Evolutionary conservation across 1,140 invertebrate genomes (phyloP), one percentile per base, ranked within the genome.

Genomic region (Leptestheria dahalacensis): DNA sequence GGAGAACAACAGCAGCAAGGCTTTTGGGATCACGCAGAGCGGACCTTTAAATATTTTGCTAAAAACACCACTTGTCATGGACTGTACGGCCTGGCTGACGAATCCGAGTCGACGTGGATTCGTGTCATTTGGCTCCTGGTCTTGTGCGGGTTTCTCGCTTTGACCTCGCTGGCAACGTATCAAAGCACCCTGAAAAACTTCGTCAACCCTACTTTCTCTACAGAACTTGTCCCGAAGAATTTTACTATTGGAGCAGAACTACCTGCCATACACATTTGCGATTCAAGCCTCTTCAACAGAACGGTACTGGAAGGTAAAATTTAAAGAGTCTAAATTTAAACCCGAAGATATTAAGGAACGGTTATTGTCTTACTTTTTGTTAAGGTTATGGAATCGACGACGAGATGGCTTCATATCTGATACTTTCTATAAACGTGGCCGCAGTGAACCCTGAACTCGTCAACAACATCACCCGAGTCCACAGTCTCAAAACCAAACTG

Each of bases 11-110:
- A n/a, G n/a, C n/a, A n/a, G n/a, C n/a, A n/a, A n/a, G n/a, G n/a
- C n/a, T 41, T 41, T 15, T 41, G 33, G 33, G 15, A 15, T 9
- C 33, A 41, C 15, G 33, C 15, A 6, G 15, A 41, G 15, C 6
- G 15, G 15, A 41, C 6, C 15, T 41, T 41, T 15, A 15, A 9
- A 9, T 6, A 41, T 41, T 41, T 41, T 41, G 33, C 33, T 6
- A 41, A 41, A 41, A 41, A 41, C 33, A 25, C 53, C 12, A 56
- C 53, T 3, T 56, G 53, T 56, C 53, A 56, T 20, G 53, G 53
- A 25, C 20, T 56, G 53, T 18, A 23, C 33, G 24, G 41, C 21
- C 25, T 56, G 2, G 26, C 33, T 28, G 41, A 56, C 28, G 33
- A 41, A 6, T 9, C 6, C 6, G 33, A 41, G 33, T 9, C 33